Base-by-base conservation (phyloP, 2,888 invertebrate genomes). In the Volucella zonaria region DNA sequence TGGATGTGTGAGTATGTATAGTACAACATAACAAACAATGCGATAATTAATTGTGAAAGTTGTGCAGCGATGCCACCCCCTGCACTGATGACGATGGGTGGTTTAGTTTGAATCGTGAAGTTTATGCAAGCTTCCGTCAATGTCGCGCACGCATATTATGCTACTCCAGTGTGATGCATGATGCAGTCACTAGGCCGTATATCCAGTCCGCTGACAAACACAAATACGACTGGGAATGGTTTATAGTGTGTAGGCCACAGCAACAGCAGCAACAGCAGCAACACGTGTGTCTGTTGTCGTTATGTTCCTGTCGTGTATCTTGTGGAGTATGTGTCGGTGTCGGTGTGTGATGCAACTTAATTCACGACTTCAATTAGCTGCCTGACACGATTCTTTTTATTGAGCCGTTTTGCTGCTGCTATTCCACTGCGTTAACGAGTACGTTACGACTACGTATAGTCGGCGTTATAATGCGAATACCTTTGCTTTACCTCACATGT, bases 331-430 rank as follows among this genome's bases (percentile, higher is more conserved):
- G 47, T 82, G 52, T 73, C 31, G 23, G 45, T 71, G 11, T 76
- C 40, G 31, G 31, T 70, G 76, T 74, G 64, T 86, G 87, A 80
- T 85, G 81, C 80, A 87, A 86, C 86, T 86, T 86, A 81, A 85
- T 87, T 82, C 87, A 86, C 85, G 87, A 87, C 78, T 86, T 87
- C 87, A 87, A 87, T 87, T 87, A 87, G 87, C 85, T 81, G 79
- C 76, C 77, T 86, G 87, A 83, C 87, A 86, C 85, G 87, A 75
- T 80, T 80, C 64, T 59, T 80, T 75, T 73, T 80, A 79, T 80
- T 79, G 83, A 83, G 83, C 83, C 75, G 83, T 80, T 83, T 75
- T 58, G 31, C 79, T 68, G 31, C 79, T 68, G 68, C 73, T 79
- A 73, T 45, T 66, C n/a, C 70, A 38, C 31, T 56, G 56, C 66